Percentiles rank a stretch among this genome's conserved stretches.
These are phyloP conservation scores for Phodopus roborovskii DNA, from an alignment of 2,113 vertebrate genomes.

Conservation along the genomic window DNA sequence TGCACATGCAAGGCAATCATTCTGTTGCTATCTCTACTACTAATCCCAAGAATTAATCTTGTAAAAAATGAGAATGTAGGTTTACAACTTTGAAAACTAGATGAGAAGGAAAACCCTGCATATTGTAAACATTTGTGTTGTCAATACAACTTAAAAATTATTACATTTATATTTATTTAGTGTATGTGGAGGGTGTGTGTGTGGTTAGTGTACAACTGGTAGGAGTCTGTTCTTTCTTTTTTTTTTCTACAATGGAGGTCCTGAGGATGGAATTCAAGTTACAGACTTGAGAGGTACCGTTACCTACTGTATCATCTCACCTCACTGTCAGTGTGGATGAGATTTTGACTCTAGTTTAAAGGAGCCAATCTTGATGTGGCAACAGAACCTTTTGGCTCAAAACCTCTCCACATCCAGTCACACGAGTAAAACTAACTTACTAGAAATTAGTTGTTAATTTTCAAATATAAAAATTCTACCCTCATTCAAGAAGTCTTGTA, in stretches of 20 bases:
- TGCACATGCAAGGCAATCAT: too few relatives aligned
- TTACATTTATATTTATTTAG: background rate
- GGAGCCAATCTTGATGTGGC: constrained; percentile 4
- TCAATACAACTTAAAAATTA: constrained; percentile 19
- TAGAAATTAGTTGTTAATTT: constrained; percentile 48
- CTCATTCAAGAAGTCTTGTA: background rate
- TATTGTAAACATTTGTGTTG: background rate
- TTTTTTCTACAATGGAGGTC: background rate
- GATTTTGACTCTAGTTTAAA: background rate
- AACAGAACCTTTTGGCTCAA: constrained; percentile 9
- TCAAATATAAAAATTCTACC: constrained; percentile 17
- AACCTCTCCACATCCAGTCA: background rate
- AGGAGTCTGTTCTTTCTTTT: background rate
- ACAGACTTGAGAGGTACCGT: background rate
- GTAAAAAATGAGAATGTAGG: constrained; percentile 8
- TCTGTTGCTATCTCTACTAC: background rate
- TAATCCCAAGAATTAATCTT: background rate
- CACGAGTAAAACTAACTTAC: constrained; percentile 36
- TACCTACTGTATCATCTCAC: too few relatives aligned
- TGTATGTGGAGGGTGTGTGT: background rate
- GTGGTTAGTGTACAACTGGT: background rate
- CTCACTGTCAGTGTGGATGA: background rate
- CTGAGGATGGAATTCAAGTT: background rate
- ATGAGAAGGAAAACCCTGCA: background rate
- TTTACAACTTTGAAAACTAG: background rate